These are phyloP conservation scores for Pyrrhosoma nymphula DNA, from an alignment of 2,888 invertebrate genomes.

Conservation along the genomic window DNA sequence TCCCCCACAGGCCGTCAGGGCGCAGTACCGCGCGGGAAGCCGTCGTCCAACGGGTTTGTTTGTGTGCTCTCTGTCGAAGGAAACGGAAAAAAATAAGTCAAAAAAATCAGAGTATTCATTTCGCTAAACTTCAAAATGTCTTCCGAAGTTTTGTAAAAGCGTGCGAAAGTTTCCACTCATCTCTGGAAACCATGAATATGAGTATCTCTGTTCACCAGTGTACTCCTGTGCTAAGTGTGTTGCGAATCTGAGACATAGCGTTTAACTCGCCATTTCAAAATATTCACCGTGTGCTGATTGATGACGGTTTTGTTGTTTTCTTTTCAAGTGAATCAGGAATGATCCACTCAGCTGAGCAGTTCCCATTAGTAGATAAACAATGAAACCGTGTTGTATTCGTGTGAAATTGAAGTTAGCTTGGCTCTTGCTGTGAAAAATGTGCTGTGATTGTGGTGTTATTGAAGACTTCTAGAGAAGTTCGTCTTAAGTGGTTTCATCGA, in stretches of 20 bases:
- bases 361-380: not conserved
- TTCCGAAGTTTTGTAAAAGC: constrained; percentile 28
- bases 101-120: not conserved
- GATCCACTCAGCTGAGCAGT: not conserved
- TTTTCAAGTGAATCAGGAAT: not conserved
- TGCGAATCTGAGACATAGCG: not conserved
- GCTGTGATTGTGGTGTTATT: not conserved
- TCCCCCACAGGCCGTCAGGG: constrained; percentile 9
- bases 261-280: not conserved
- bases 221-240: not conserved
- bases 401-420: not conserved
- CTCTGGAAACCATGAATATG: not conserved
- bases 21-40: not conserved
- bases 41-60: not conserved
- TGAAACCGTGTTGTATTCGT: not conserved
- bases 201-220: not conserved
- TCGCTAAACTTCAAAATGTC: not conserved
- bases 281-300: not conserved
- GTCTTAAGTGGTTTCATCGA: not conserved
- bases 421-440: not conserved
- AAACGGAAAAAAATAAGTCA: not conserved
- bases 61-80: not conserved
- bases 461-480: not conserved
- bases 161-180: not conserved
- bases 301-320: not conserved